Base-by-base conservation (phyloP, 2,888 invertebrate genomes). In the Lasioglossum villosulum region DNA sequence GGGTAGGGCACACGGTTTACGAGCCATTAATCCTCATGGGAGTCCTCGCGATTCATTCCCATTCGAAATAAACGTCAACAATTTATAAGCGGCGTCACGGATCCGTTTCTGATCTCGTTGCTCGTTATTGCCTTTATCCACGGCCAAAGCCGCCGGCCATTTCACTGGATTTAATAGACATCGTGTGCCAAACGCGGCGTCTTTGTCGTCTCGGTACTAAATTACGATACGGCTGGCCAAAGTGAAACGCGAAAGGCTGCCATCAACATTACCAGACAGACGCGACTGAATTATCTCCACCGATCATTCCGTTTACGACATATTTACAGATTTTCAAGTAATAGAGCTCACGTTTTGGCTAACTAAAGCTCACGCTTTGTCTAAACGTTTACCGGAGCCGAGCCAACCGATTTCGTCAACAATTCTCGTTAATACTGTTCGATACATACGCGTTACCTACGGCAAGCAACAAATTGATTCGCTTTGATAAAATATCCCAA, bases 161-260 rank as follows among this genome's bases (percentile, higher is more conserved):
- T 76, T 34, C 45, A 48, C 45, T 1, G 68, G 34, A 68, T 77
- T 68, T 52, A 77, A 68, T 77, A 48, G 48, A 52, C 37, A 37
- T 27, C 76, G 68, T 27, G 59, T 37, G 59, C 5, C 74, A 48
- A 48, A 37, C 68, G 76, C 23, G 48, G 34, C 34, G 8, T 34
- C 76, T 77, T 77, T 68, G 45, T 77, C 45, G 48, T 52, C 19
- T 4, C 37, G 23, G 37, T 10, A 16, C n/a, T 37, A 48, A 68
- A 68, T 76, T 76, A 48, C 66, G 10, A 10, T n/a, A 27, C 16
- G 66, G 56, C 12, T 30, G 23, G 4, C 5, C 70, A 52, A 19
- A 70, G 12, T 4, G 5, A 63, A 34, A 2, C 8, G 23, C 52
- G 16, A 5, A 52, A 30, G 59, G 16, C 27, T 27, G 59, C 59